Percentiles rank a stretch among this genome's conserved stretches.
Evolutionary conservation across 2,888 invertebrate species (phyloP).

Genomic region (Amphipoea oculea): DNA sequence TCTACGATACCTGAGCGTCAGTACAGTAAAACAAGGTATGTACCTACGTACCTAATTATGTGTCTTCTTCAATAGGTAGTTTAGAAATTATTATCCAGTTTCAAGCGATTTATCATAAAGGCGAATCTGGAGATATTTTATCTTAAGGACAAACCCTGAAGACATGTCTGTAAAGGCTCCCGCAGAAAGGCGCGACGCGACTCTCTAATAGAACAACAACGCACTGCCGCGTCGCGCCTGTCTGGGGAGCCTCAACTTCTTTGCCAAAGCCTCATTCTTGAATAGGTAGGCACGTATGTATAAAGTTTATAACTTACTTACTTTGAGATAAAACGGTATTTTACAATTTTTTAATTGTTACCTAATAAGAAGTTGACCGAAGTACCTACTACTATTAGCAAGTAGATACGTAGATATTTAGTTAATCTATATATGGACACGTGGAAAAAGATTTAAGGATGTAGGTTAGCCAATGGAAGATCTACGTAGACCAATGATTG

Average conservation of each 20-base stretch:
- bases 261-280: constrained; percentile 10
- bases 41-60: not conserved
- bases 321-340: constrained; percentile 8
- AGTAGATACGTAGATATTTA: not conserved
- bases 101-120: not conserved
- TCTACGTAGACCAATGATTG: not conserved
- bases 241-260: not conserved
- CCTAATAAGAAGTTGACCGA: not conserved
- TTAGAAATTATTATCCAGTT: not conserved
- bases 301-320: not conserved
- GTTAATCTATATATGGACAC: not conserved
- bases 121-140: not conserved
- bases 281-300: constrained; percentile 18
- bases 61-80: not conserved
- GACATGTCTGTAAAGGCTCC: not conserved
- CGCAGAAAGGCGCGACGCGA: not conserved
- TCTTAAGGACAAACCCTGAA: not conserved
- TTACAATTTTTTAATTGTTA: not conserved
- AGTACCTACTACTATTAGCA: not conserved
- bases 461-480: not conserved
- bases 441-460: constrained; percentile 1
- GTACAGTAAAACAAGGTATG: not conserved
- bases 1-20: not conserved
- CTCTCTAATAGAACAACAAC: not conserved
- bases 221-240: not conserved